phyloP scores from a whole-genome alignment of 2,113 vertebrate genomes.

The Aptenodytes patagonicus region DNA sequence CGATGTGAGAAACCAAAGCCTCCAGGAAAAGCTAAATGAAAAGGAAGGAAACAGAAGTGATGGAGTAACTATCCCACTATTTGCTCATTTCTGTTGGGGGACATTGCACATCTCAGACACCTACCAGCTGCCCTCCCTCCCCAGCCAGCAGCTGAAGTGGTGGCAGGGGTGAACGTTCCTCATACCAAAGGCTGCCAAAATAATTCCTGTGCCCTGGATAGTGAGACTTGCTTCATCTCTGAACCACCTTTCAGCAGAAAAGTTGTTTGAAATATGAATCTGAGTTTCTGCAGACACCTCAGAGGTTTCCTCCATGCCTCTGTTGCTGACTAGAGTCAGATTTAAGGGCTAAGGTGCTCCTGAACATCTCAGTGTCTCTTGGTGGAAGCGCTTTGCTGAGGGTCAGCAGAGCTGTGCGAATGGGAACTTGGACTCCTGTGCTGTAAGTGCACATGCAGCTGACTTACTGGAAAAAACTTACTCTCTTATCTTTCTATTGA shows the following conservation, averaged over 20 bases:
- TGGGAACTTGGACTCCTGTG: not conserved
- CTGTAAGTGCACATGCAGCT: not conserved
- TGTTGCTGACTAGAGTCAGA: not conserved
- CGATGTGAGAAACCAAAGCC: not conserved
- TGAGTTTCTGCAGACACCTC: not conserved
- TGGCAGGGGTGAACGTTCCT: not conserved
- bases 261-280: not conserved
- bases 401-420: not conserved
- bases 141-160: not conserved
- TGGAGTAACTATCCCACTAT: not conserved
- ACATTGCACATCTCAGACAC: not conserved
- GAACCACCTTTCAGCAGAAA: not conserved
- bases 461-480: not conserved
- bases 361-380: fast-evolving
- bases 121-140: not conserved
- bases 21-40: not conserved
- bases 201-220: not conserved
- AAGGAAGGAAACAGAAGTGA: not conserved
- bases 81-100: not conserved
- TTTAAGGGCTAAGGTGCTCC: not conserved
- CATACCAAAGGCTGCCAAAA: not conserved
- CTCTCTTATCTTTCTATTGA: not conserved
- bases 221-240: not conserved
- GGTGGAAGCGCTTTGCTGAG: not conserved
- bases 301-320: not conserved